phyloP scores from a whole-genome alignment of 2,113 vertebrate species.

The Murina feae region DNA sequence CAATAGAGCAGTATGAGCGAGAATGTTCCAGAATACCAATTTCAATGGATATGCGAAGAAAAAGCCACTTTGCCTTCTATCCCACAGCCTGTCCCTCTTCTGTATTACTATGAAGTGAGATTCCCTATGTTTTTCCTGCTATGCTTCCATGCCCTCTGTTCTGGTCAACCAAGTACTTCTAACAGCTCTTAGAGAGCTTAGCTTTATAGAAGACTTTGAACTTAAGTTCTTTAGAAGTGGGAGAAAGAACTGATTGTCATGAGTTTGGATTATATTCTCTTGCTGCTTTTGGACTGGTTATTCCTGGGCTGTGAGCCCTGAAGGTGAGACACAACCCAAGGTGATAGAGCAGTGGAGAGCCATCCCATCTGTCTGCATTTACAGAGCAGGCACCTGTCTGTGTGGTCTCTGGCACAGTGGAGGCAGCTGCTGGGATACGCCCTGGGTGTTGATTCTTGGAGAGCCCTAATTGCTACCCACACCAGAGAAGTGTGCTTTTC shows the following conservation, averaged over 20 bases:
- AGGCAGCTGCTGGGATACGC: neutral
- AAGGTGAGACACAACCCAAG: neutral
- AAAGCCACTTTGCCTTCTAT: neutral
- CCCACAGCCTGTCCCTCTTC: neutral
- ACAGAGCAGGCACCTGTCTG: too few species aligned
- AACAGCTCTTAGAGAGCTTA: neutral
- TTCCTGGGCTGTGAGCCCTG: neutral
- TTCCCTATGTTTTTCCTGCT: neutral
- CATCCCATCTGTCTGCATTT: too few species aligned
- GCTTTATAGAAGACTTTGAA: neutral
- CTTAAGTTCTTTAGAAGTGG: neutral
- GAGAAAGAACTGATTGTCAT: neutral
- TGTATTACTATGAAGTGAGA: too few species aligned
- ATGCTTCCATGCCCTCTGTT: neutral
- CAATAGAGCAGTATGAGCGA: neutral
- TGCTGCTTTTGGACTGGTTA: neutral
- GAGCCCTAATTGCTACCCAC: neutral
- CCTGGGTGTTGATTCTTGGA: neutral
- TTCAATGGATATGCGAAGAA: neutral
- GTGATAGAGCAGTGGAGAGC: neutral
- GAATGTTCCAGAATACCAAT: neutral
- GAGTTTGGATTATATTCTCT: neutral
- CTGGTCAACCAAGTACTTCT: neutral
- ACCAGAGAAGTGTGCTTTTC: neutral
- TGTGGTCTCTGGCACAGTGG: neutral